Base-by-base conservation (phyloP, 2,113 vertebrate genomes). In the Cyphomyrus discorhynchus region DNA sequence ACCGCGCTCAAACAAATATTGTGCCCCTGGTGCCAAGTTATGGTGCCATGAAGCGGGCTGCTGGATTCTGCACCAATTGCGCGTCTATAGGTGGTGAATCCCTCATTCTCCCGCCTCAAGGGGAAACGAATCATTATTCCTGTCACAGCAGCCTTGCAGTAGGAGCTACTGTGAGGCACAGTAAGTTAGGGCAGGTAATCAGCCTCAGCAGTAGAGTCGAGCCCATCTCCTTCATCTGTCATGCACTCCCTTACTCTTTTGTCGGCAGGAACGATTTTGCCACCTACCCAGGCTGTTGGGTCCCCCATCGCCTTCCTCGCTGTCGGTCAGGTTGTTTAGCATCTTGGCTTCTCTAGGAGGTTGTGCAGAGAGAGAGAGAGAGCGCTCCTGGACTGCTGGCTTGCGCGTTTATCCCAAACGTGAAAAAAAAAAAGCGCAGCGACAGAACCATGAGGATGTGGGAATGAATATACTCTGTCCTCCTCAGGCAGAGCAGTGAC, bases 311-410 rank as follows among this genome's bases (percentile, higher is more conserved):
- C 96, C 97, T 90, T 98, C 97, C 94, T 97, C 97, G 66, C 96
- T 94, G 94, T 97, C 97, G 46, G 95, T 96, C 96, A 97, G 94
- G 96, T 97, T 98, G 96, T 97, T 98, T n/a, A 97, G 96, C 97
- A 97, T 98, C 96, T 95, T 95, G 94, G 94, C 92, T 88, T 93
- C 90, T 92, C 92, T 13, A 91, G 88, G 91, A 82, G 74, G 46
- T 2, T 50, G 66, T 35, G 88, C 21, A 88, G 70, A 80, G 74
- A 42, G 49, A 88, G 70, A 39, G 74, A 42, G 49, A 82, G 49
- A 24, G 49, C 2, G 49, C 88, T 47, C 86, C 56, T 88, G 24
- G 27, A 90, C 87, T 80, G 62, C 91, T 90, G 90, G 86, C 70
- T 58, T 10, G 90, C 56, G 80, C 49, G 89, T 88, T 70, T 84